Evolutionary conservation across 2,888 invertebrate genomes (phyloP).

Genomic region (Ametastegia equiseti): DNA sequence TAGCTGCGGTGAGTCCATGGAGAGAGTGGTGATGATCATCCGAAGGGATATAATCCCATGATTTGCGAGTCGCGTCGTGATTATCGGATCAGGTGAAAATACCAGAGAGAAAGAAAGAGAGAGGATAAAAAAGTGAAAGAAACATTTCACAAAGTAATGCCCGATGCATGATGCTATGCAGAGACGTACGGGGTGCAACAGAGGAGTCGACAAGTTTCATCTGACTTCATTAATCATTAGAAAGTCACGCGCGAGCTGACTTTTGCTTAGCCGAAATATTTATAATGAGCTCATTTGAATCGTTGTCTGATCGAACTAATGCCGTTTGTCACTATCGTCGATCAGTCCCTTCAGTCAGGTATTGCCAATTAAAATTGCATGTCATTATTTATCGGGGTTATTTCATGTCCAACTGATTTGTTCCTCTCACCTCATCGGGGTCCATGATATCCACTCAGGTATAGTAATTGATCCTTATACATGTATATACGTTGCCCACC

Average conservation of each 20-base stretch:
- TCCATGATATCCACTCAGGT: neutral
- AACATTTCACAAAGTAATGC: neutral
- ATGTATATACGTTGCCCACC: too few species aligned
- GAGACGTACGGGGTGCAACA: neutral
- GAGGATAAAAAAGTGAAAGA: neutral
- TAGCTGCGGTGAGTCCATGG: neutral
- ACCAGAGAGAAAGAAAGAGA: neutral
- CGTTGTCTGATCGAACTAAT: slow-evolving; percentile 69
- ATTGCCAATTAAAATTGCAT: slow-evolving; percentile 65
- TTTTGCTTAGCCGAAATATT: slow-evolving; percentile 63
- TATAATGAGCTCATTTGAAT: slow-evolving; percentile 72
- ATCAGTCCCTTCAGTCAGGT: slow-evolving; percentile 59
- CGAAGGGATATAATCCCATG: neutral
- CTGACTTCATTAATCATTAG: slow-evolving; percentile 62
- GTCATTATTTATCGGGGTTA: slow-evolving; percentile 67
- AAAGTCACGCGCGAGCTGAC: slow-evolving; percentile 60
- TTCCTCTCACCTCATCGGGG: neutral
- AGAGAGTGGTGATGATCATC: neutral
- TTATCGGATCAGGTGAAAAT: neutral
- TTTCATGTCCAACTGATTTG: slow-evolving; percentile 47
- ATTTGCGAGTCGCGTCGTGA: slow-evolving; percentile 15
- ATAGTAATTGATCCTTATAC: neutral
- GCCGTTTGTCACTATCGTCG: slow-evolving; percentile 64
- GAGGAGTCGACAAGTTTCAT: slow-evolving; percentile 21
- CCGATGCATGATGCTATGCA: neutral